Evolutionary conservation across 2,113 vertebrate genomes (phyloP), one percentile per base, ranked within the genome.

Genomic region (Solenodon paradoxus): DNA sequence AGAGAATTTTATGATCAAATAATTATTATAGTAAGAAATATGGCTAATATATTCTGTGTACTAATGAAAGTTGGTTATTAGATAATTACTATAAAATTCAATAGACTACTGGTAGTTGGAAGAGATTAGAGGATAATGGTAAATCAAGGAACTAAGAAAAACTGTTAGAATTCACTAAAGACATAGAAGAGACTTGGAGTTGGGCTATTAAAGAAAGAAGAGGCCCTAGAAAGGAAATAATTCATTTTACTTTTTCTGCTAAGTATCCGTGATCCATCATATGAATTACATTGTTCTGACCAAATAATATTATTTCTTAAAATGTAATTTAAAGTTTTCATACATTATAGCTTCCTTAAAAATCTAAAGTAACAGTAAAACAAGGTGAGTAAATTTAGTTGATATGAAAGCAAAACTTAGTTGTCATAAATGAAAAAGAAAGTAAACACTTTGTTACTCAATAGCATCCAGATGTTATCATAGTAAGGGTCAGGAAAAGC

Each of bases 21-120:
- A 90, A 91, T 61, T 90, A 69, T 91, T 40, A 71, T 66, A 49
- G 19, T 84, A 7, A 83, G 49, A 94, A 95, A 80, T 84, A 38
- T 75, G 49, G 63, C 42, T 59, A 61, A 90, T 88, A 26, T 84
- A 4, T 30, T 49, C 26, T 84, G 26, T 68, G 32, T 90, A 20
- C n/a, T 85, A 85, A 86, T 69, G n/a, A 45, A 85, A 92, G 69
- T 90, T 63, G 81, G 16, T 69, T 81, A 11, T 55, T 55, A 77
- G 87, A 42, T 66, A 68, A 88, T 63, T 66, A 16, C 63, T 88
- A 8, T 83, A 83, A 96, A 95, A 87, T 79, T 83, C 24, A 87
- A 8, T 88, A 40, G 19, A 66, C 40, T 86, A 15, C 30, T 89
- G 32, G 42, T 88, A 47, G 47, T 53, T 68, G 26, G 16, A 63